Percentiles rank a stretch among this genome's conserved stretches.
These are phyloP conservation scores for Gallinago jamesoni DNA, from an alignment of 2,113 vertebrate genomes.

Conservation along the genomic window DNA sequence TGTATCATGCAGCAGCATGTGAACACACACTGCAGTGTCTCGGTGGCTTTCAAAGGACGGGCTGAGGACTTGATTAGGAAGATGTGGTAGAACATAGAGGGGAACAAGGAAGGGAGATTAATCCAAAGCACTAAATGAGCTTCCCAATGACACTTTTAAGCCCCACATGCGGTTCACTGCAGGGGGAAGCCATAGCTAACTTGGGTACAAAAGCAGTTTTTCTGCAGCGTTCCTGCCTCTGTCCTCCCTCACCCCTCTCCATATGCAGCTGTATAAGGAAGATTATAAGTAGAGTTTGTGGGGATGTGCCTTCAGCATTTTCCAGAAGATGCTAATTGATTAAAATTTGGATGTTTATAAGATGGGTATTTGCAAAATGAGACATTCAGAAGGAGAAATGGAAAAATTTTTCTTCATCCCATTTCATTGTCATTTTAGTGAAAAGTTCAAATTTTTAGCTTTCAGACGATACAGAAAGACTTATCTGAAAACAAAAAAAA, in stretches of 20 bases:
- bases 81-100: background rate
- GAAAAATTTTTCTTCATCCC: background rate
- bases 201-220: background rate
- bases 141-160: background rate
- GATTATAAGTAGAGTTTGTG: background rate
- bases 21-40: background rate
- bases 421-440: background rate
- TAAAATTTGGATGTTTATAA: background rate
- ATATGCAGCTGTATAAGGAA: background rate
- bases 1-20: background rate
- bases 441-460: constrained; percentile 24
- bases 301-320: background rate
- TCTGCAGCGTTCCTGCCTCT: background rate
- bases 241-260: background rate
- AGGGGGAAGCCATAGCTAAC: background rate
- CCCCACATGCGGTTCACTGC: background rate
- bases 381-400: background rate
- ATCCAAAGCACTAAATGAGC: background rate
- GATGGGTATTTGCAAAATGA: background rate
- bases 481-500: background rate
- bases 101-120: background rate
- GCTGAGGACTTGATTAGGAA: background rate
- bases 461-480: background rate
- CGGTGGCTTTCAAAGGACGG: background rate
- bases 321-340: constrained; percentile 4